These are phyloP conservation scores for Trypoxylon attenuatum DNA, from an alignment of 2,888 invertebrate species.

Conservation along the genomic window DNA sequence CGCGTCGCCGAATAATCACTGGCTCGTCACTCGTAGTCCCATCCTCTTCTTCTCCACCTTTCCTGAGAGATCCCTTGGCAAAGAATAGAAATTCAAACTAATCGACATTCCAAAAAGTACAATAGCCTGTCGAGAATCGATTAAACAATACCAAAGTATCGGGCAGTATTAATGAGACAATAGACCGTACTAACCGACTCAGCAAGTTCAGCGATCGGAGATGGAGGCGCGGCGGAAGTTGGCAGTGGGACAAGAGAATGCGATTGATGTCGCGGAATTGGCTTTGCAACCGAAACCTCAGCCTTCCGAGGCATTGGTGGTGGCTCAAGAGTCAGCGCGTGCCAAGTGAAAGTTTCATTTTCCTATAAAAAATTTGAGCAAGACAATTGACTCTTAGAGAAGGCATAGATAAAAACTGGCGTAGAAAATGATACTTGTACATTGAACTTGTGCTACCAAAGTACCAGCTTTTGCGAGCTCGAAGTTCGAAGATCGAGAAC, in stretches of 20 bases:
- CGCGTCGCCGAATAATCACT: conserved; percentile 54
- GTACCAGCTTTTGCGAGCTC: conserved; percentile 52
- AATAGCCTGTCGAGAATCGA: too few species aligned
- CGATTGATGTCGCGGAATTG: conserved; percentile 23
- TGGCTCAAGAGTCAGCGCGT: conserved; percentile 66
- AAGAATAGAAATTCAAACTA: neutral
- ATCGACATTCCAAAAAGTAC: too few species aligned
- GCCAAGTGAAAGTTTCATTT: conserved; percentile 71
- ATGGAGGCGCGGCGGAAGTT: conserved; percentile 9
- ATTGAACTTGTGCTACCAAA: neutral
- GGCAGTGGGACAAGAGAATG: conserved; percentile 2
- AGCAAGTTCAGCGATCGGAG: conserved; percentile 11
- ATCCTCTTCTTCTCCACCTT: conserved; percentile 4
- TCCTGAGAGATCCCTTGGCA: conserved; percentile 19
- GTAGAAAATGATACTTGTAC: neutral
- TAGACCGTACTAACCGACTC: conserved; percentile 34
- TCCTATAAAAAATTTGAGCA: conserved; percentile 52
- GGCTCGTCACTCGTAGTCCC: conserved; percentile 27
- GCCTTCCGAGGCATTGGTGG: conserved; percentile 60
- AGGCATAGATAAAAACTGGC: neutral
- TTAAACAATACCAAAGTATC: too few species aligned
- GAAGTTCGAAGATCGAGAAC: conserved; percentile 72
- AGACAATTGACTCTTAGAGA: too few species aligned
- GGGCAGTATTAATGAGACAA: too few species aligned
- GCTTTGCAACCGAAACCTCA: conserved; percentile 54